phyloP scores from a whole-genome alignment of 2,797 vertebrate genomes.

The Dendrocincla fuliginosa region DNA sequence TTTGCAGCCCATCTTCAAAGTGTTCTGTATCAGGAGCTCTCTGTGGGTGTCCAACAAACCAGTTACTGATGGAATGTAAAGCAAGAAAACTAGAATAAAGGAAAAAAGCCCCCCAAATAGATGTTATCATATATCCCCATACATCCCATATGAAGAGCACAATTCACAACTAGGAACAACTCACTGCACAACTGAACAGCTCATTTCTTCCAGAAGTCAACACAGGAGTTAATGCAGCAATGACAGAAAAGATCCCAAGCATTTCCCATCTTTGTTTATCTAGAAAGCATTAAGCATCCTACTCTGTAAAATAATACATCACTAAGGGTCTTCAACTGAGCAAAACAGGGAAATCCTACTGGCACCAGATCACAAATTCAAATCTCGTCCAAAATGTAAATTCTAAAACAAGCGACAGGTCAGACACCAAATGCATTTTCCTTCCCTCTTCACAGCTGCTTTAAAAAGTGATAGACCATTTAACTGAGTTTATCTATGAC shows the following conservation, averaged over 20 bases:
- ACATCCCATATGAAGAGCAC: neutral
- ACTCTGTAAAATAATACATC: neutral
- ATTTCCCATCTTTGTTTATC: neutral
- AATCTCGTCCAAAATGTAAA: neutral
- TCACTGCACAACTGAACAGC: neutral
- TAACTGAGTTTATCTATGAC: neutral
- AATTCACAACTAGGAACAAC: neutral
- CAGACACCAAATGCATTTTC: neutral
- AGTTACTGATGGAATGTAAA: slow-evolving; percentile 48
- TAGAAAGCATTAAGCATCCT: neutral
- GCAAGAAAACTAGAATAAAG: neutral
- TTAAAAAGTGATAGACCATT: neutral
- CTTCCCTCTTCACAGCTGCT: slow-evolving; percentile 3
- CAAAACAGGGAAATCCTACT: neutral
- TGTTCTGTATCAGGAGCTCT: slow-evolving; percentile 3
- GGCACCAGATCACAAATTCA: neutral
- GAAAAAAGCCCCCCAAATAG: neutral
- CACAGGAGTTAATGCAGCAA: neutral
- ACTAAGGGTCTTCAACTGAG: neutral
- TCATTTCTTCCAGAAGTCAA: neutral
- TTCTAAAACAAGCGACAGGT: neutral
- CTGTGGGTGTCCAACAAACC: slow-evolving; percentile 36
- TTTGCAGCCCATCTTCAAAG: slow-evolving; percentile 52
- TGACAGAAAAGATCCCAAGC: neutral
- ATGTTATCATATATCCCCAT: neutral